These are phyloP conservation scores for Bostrychus sinensis DNA, from an alignment of 2,113 vertebrate genomes.

Conservation along the genomic window DNA sequence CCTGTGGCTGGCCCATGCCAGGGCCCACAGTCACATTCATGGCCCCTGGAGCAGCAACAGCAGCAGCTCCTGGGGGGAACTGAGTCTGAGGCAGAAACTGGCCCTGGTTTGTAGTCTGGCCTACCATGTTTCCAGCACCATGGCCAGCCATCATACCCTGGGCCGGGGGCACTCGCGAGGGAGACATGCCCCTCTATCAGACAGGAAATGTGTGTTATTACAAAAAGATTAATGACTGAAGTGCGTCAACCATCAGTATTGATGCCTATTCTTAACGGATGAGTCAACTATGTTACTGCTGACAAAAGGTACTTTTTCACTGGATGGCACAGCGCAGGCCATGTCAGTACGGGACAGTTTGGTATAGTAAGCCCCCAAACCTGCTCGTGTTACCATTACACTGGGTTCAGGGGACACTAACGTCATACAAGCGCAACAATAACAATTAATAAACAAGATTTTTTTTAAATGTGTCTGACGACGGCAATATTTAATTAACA, in stretches of 20 bases:
- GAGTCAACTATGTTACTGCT: neutral
- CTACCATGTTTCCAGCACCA: constrained; percentile 86
- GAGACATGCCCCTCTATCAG: constrained; percentile 93
- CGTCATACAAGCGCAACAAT: too few relatives aligned
- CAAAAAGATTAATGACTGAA: neutral
- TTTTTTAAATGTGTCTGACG: too few relatives aligned
- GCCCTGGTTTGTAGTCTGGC: constrained; percentile 87
- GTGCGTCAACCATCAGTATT: neutral
- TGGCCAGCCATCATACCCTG: constrained; percentile 90
- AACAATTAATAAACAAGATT: too few relatives aligned
- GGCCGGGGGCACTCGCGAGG: constrained; percentile 93
- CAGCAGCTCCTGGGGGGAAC: constrained; percentile 80
- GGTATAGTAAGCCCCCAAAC: too few relatives aligned
- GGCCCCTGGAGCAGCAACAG: constrained; percentile 76
- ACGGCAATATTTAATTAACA: too few relatives aligned
- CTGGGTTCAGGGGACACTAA: too few relatives aligned
- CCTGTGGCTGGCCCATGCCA: constrained; percentile 84
- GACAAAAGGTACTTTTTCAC: neutral
- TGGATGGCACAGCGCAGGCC: too few relatives aligned
- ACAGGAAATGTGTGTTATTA: constrained; percentile 2
- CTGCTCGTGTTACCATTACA: too few relatives aligned
- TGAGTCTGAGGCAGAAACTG: constrained; percentile 91
- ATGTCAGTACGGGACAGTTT: too few relatives aligned
- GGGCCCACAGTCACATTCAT: constrained; percentile 87
- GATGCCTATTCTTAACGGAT: neutral